These are phyloP conservation scores for Chiloscyllium punctatum DNA, from an alignment of 2,797 vertebrate genomes.

Conservation along the genomic window DNA sequence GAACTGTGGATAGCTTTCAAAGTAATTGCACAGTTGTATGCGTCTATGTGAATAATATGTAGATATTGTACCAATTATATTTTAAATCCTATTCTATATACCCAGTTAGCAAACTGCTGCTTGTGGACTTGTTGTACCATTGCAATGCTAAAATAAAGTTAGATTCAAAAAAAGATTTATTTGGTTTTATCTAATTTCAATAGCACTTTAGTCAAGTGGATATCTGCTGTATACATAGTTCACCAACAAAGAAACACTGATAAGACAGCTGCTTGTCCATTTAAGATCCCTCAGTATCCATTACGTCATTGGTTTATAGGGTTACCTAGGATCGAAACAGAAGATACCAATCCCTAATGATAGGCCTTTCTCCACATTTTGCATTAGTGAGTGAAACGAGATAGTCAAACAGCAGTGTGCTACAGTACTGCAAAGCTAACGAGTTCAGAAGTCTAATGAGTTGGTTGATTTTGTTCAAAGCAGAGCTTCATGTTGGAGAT, in stretches of 20 bases:
- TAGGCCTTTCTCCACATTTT: background rate
- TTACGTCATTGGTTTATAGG: background rate
- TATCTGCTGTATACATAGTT: background rate
- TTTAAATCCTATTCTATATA: background rate
- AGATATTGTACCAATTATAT: background rate
- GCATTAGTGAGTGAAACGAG: background rate
- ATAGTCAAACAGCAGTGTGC: background rate
- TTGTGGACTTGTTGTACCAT: background rate
- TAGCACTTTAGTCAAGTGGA: background rate
- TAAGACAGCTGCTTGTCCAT: background rate
- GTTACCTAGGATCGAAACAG: background rate
- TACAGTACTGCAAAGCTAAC: background rate
- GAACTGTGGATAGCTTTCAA: background rate
- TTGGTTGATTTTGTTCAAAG: background rate
- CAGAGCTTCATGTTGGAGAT: background rate
- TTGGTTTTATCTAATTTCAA: background rate
- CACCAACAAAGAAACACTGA: background rate
- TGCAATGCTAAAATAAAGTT: background rate
- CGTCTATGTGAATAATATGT: background rate
- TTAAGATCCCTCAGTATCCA: background rate
- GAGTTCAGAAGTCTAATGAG: background rate
- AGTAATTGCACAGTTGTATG: background rate
- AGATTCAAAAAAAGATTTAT: background rate
- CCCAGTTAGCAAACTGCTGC: background rate
- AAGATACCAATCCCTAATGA: background rate